Conservation (phyloP, 92 coral and sea anemone species). For the Heteractis magnifica region DNA sequence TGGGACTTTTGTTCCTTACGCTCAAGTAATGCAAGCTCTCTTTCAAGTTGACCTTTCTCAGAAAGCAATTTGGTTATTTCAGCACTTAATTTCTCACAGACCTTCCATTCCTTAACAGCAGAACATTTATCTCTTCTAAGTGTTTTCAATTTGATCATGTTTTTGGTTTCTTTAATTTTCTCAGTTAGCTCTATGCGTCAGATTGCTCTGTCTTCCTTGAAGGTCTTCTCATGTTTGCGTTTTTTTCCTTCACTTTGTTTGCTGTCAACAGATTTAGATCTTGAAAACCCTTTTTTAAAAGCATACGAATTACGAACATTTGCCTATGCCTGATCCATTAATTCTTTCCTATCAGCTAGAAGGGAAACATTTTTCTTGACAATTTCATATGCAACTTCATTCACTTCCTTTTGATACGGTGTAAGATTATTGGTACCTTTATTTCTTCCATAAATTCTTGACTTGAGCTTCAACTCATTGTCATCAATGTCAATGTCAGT, state of each 20-base stretch:
- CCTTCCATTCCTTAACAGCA: too few species aligned
- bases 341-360: slow-evolving; percentile 16
- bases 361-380: slow-evolving; percentile 22
- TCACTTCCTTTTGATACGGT: slow-evolving; percentile 30
- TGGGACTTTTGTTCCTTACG: slow-evolving; percentile 21
- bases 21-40: too few species aligned
- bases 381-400: slow-evolving; percentile 32
- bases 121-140: too few species aligned
- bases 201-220: slow-evolving; percentile 28
- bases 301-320: slow-evolving; percentile 6
- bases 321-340: slow-evolving; percentile 17
- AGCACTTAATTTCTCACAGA: too few species aligned
- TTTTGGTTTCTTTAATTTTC: too few species aligned
- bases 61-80: too few species aligned
- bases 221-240: slow-evolving; percentile 14
- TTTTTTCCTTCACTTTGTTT: slow-evolving; percentile 8
- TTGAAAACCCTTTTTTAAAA: slow-evolving; percentile 29
- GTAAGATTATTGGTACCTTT: slow-evolving; percentile 21
- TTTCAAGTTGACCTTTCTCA: too few species aligned
- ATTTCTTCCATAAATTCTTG: slow-evolving; percentile 36
- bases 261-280: slow-evolving; percentile 14
- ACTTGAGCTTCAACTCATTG: slow-evolving; percentile 18
- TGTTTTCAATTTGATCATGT: too few species aligned
- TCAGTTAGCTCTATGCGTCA: slow-evolving; percentile 32
- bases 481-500: background rate